phyloP scores from a whole-genome alignment of 2,113 vertebrate species.

The Ia io region DNA sequence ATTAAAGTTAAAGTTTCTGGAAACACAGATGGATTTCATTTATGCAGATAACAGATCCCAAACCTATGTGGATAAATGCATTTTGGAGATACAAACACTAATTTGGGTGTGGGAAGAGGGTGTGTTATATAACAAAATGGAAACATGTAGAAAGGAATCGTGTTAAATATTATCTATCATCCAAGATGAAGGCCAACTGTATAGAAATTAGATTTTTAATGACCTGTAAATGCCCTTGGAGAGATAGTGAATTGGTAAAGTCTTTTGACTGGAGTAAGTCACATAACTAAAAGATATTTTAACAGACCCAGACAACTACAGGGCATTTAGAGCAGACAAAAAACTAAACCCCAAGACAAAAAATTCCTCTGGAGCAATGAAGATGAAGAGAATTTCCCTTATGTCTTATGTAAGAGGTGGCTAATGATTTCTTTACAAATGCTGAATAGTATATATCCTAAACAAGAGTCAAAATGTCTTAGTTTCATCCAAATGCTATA shows the following conservation, averaged over 20 bases:
- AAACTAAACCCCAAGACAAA: not conserved
- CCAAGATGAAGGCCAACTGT: not conserved
- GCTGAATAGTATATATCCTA: not conserved
- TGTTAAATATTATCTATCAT: not conserved
- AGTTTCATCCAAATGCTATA: constrained; percentile 56
- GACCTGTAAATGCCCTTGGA: not conserved
- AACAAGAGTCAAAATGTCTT: constrained; percentile 36
- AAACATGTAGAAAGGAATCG: not conserved
- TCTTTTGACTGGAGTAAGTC: not conserved
- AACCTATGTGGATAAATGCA: constrained; percentile 42
- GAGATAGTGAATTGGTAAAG: constrained; percentile 1
- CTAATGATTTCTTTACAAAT: constrained; percentile 44
- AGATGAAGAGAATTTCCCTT: not conserved
- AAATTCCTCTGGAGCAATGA: not conserved
- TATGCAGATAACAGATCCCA: constrained; percentile 3
- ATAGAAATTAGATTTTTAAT: not conserved
- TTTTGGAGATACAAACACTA: not conserved
- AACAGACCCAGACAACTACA: not conserved
- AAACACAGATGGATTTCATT: constrained; percentile 38
- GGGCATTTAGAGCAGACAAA: not conserved
- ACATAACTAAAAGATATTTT: constrained; percentile 17
- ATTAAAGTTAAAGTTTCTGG: constrained; percentile 54
- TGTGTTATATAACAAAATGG: not conserved
- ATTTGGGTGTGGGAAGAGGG: not conserved
- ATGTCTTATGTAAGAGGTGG: not conserved